Percentiles rank a stretch among this genome's conserved stretches.
These are phyloP conservation scores for Apodemia zela DNA, from an alignment of 2,888 invertebrate genomes.

Conservation along the genomic window DNA sequence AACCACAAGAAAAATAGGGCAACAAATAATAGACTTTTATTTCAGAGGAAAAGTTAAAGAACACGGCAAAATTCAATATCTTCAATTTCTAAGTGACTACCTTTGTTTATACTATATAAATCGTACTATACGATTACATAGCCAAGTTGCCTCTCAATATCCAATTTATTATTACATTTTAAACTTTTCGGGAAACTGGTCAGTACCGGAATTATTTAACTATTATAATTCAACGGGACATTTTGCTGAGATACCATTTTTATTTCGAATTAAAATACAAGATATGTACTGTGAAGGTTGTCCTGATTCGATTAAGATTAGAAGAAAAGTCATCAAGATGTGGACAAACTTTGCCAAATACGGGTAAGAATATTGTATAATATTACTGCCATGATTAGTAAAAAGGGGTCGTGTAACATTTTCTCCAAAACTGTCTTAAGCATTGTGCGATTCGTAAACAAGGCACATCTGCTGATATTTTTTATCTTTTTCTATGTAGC, in stretches of 20 bases:
- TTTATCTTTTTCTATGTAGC: no score
- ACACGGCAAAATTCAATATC: slow-evolving; percentile 55
- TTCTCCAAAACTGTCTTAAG: no score
- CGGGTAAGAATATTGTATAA: slow-evolving; percentile 49
- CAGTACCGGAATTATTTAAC: slow-evolving; percentile 44
- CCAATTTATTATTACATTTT: slow-evolving; percentile 65
- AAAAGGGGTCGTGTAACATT: no score
- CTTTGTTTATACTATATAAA: slow-evolving; percentile 64
- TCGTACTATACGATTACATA: slow-evolving; percentile 59
- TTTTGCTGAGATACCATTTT: slow-evolving; percentile 59
- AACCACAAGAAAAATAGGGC: slow-evolving; percentile 49
- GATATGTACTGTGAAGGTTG: slow-evolving; percentile 52
- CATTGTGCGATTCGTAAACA: no score
- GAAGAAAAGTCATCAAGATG: slow-evolving; percentile 60
- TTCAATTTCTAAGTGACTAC: slow-evolving; percentile 65
- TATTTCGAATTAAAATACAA: slow-evolving; percentile 51
- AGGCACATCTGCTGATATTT: no score
- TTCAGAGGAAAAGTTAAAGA: slow-evolving; percentile 55
- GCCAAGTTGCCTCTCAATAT: slow-evolving; percentile 48
- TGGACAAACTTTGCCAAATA: slow-evolving; percentile 77
- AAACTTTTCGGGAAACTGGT: slow-evolving; percentile 61
- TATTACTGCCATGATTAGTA: not conserved
- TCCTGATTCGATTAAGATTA: slow-evolving; percentile 55
- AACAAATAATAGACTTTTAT: slow-evolving; percentile 60
- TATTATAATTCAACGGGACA: slow-evolving; percentile 61